Evolutionary conservation across 30 jellyfish, hydroid and myxozoan genomes (phyloP).

Genomic region (Phacellophora camtschatica): DNA sequence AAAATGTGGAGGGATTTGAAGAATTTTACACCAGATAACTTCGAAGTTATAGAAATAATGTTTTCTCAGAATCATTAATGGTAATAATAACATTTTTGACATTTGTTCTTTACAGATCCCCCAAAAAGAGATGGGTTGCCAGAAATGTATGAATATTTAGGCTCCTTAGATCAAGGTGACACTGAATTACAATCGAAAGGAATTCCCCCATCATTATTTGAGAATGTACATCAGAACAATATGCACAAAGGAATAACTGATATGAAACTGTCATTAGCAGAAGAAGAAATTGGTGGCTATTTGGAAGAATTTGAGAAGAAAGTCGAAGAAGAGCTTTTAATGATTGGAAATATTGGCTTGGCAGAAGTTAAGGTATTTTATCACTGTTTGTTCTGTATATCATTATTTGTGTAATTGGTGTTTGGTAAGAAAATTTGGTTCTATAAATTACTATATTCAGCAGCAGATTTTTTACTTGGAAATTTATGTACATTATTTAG

Average conservation of each 20-base stretch:
- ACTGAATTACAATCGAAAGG: slow-evolving; percentile 69
- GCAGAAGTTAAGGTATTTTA: slow-evolving; percentile 79
- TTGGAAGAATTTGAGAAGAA: slow-evolving; percentile 85
- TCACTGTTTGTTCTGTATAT: neutral
- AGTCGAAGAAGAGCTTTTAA: slow-evolving; percentile 82
- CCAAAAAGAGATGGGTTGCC: slow-evolving; percentile 54
- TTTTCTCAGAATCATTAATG: too few species aligned
- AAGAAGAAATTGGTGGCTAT: slow-evolving; percentile 86
- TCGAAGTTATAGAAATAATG: too few species aligned
- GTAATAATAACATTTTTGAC: too few species aligned
- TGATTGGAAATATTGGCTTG: slow-evolving; percentile 89
- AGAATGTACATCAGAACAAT: slow-evolving; percentile 52
- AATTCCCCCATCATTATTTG: slow-evolving; percentile 65
- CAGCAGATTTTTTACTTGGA: too few species aligned
- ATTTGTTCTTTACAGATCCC: slow-evolving; percentile 45
- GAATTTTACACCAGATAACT: too few species aligned
- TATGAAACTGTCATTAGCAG: slow-evolving; percentile 77
- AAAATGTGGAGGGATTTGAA: too few species aligned
- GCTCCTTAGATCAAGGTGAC: slow-evolving; percentile 74
- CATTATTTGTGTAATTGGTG: neutral
- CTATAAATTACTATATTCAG: neutral
- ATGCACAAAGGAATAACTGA: slow-evolving; percentile 53
- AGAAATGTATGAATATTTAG: slow-evolving; percentile 71
- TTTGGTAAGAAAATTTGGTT: neutral
- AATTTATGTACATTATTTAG: too few species aligned